A percentile compares a stretch with the other conserved stretches of the same genome.
These are phyloP conservation scores for Darevskia nairensis DNA, from an alignment of 2,797 vertebrate species.

Conservation along the genomic window DNA sequence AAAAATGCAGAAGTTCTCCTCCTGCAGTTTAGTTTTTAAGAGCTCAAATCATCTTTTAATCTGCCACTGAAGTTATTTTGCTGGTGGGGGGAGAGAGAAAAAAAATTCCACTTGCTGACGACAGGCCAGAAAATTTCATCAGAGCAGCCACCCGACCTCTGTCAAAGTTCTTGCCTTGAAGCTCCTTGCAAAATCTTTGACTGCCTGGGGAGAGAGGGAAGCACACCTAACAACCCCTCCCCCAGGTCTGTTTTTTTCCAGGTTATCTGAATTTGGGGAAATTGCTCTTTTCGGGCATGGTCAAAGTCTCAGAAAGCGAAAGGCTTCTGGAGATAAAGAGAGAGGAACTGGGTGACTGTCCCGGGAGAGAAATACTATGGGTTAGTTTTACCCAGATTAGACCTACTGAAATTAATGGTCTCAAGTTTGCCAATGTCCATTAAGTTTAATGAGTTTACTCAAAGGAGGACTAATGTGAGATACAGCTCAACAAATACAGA, in stretches of 20 bases:
- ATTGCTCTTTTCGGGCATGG: not conserved
- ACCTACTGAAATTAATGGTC: too few relatives aligned
- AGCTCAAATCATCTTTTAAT: too few relatives aligned
- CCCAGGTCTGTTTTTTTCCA: not conserved
- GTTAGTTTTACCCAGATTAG: too few relatives aligned
- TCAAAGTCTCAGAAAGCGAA: not conserved
- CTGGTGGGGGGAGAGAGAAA: too few relatives aligned
- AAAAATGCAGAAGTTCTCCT: not conserved
- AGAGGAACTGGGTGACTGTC: not conserved
- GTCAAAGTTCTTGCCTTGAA: not conserved
- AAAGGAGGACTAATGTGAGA: too few relatives aligned
- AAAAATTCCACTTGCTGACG: not conserved
- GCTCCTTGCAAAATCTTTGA: not conserved
- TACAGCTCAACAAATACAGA: too few relatives aligned
- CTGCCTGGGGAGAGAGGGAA: not conserved
- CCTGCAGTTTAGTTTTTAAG: not conserved
- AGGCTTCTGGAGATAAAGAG: too few relatives aligned
- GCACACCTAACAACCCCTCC: not conserved
- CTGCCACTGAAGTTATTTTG: not conserved
- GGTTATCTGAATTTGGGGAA: not conserved
- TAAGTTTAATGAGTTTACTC: too few relatives aligned
- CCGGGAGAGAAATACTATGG: too few relatives aligned
- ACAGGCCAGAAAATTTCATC: not conserved
- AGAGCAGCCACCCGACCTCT: not conserved
- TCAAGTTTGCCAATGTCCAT: too few relatives aligned